phyloP scores from a whole-genome alignment of 2,113 vertebrate genomes.

The Piprites chloris region DNA sequence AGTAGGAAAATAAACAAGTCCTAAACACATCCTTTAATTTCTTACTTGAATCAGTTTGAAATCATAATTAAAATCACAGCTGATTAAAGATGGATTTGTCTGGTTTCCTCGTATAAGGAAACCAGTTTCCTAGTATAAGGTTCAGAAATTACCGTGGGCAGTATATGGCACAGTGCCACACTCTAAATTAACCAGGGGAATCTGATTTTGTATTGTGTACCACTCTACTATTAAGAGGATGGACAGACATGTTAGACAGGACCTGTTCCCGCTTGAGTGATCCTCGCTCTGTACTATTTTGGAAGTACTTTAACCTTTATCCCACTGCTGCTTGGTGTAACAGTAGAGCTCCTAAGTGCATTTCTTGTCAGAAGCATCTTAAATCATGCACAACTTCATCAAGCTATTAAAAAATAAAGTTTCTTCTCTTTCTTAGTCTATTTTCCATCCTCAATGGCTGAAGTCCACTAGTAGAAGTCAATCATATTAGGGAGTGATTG shows the following conservation, averaged over 20 bases:
- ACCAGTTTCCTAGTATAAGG: neutral
- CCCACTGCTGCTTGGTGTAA: constrained; percentile 12
- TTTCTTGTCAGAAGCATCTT: constrained; percentile 44
- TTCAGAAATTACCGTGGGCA: neutral
- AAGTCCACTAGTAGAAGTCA: neutral
- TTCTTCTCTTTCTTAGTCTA: constrained; percentile 6
- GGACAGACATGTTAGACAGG: neutral
- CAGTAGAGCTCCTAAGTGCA: constrained; percentile 35
- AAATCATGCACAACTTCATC: constrained; percentile 2
- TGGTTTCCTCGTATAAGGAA: neutral
- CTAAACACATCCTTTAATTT: neutral
- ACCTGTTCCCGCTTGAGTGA: constrained; percentile 16
- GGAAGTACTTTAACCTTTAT: constrained; percentile 42
- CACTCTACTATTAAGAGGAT: neutral
- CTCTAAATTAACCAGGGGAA: neutral
- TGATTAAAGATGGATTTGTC: neutral
- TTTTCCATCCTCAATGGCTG: neutral
- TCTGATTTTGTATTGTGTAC: neutral
- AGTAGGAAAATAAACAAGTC: neutral
- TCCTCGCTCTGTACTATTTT: constrained; percentile 33
- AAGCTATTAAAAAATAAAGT: constrained; percentile 48
- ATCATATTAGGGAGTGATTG: neutral
- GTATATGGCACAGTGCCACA: neutral
- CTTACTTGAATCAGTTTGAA: neutral
- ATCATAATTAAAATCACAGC: neutral